A percentile compares a stretch with the other conserved stretches of the same genome.
These are phyloP conservation scores for Pandion haliaetus DNA, from an alignment of 2,113 vertebrate species.

Conservation along the genomic window DNA sequence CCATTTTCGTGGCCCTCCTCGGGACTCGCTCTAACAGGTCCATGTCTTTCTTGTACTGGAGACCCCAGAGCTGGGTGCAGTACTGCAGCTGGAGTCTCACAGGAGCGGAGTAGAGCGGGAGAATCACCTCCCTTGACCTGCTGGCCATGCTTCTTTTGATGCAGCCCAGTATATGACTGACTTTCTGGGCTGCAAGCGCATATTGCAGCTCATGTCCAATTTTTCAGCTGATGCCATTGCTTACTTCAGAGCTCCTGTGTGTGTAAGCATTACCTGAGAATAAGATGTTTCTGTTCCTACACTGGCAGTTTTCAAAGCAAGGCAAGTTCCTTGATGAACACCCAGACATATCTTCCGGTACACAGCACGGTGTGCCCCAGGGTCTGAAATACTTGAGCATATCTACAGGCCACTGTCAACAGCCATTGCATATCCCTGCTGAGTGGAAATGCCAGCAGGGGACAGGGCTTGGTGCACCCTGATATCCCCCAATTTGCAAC, in stretches of 20 bases:
- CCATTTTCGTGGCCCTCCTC: neutral
- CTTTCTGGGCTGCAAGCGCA: neutral
- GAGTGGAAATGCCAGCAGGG: neutral
- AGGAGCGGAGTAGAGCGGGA: neutral
- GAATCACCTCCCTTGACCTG: neutral
- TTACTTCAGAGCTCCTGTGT: neutral
- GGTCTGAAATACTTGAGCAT: neutral
- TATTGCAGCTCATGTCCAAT: neutral
- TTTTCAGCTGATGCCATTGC: neutral
- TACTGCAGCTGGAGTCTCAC: neutral
- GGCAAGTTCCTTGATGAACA: neutral
- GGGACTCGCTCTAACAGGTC: neutral
- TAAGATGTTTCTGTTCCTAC: neutral
- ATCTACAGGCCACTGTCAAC: neutral
- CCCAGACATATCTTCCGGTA: neutral
- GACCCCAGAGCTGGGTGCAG: neutral
- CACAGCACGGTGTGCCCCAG: neutral
- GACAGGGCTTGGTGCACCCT: neutral
- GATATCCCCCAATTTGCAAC: neutral
- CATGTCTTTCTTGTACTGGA: neutral
- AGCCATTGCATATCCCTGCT: neutral
- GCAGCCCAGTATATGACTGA: neutral
- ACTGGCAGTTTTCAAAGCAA: neutral
- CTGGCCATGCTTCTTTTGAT: neutral
- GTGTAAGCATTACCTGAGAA: neutral